Evolutionary conservation across 2,797 vertebrate species (phyloP).

Genomic region (Syngnathus acus): DNA sequence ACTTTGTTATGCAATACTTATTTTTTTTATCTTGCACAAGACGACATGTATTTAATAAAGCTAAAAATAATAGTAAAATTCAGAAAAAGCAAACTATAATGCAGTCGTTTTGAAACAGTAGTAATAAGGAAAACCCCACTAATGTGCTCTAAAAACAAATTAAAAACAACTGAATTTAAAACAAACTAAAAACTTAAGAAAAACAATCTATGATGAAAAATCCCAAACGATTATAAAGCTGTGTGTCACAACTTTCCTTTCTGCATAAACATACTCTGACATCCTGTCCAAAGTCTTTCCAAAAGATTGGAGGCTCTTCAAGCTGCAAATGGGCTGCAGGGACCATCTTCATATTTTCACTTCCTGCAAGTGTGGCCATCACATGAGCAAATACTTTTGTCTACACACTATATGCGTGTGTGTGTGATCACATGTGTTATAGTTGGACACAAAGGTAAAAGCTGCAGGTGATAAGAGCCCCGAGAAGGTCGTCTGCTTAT

Average conservation of each 20-base stretch:
- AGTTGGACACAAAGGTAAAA: constrained; percentile 43
- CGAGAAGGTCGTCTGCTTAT: constrained; percentile 51
- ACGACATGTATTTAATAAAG: no score
- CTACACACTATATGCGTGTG: not conserved
- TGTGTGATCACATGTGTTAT: constrained; percentile 31
- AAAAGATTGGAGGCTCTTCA: not conserved
- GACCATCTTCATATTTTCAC: not conserved
- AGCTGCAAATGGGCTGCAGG: not conserved
- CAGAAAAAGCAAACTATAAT: no score
- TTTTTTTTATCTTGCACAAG: no score
- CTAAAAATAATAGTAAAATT: no score
- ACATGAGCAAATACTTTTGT: not conserved
- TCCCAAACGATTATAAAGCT: no score
- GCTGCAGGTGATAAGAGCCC: constrained; percentile 56
- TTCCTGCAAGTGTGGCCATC: not conserved
- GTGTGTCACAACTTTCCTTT: not conserved
- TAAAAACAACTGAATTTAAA: no score
- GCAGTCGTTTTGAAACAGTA: no score
- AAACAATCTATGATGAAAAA: not conserved
- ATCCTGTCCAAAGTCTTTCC: not conserved
- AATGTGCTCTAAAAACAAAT: no score
- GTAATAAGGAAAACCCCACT: no score
- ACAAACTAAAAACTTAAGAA: not conserved
- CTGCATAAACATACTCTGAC: not conserved
- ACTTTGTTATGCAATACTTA: no score